Evolutionary conservation across 2,888 invertebrate genomes (phyloP).

Genomic region (Ichneumon xanthorius): DNA sequence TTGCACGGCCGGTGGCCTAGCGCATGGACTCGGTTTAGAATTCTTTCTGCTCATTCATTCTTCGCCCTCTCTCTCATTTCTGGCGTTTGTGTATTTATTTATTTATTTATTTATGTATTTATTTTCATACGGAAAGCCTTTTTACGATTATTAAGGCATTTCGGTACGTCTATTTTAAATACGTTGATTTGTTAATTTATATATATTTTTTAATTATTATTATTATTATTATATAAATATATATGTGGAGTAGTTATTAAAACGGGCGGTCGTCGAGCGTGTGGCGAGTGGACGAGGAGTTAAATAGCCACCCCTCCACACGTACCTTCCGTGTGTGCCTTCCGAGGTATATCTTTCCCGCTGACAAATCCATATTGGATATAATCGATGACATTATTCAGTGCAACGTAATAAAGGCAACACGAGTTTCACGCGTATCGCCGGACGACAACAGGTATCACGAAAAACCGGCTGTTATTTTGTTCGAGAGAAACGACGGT

Average conservation of each 20-base stretch:
- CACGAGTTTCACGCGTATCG: constrained; percentile 43
- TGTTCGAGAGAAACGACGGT: not conserved
- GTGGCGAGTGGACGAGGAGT: constrained; percentile 4
- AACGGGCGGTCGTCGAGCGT: not conserved
- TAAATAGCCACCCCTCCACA: constrained; percentile 18
- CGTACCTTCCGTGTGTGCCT: not conserved
- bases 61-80: too few species aligned
- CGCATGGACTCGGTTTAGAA: too few species aligned
- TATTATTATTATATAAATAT: not conserved
- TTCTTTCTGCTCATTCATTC: too few species aligned
- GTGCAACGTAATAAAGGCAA: constrained; percentile 54
- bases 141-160: too few species aligned
- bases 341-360: constrained; percentile 26
- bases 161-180: too few species aligned
- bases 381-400: constrained; percentile 63
- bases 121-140: too few species aligned
- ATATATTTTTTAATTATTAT: not conserved
- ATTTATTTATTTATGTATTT: too few species aligned
- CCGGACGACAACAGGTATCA: constrained; percentile 60
- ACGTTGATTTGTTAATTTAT: too few species aligned
- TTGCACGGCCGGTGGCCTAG: too few species aligned
- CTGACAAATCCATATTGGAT: constrained; percentile 59
- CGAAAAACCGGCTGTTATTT: not conserved
- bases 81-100: too few species aligned
- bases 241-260: not conserved